Percentiles rank a stretch among this genome's conserved stretches.
These are phyloP conservation scores for Eulemur rubriventer DNA, from an alignment of 2,797 vertebrate genomes.

Conservation along the genomic window DNA sequence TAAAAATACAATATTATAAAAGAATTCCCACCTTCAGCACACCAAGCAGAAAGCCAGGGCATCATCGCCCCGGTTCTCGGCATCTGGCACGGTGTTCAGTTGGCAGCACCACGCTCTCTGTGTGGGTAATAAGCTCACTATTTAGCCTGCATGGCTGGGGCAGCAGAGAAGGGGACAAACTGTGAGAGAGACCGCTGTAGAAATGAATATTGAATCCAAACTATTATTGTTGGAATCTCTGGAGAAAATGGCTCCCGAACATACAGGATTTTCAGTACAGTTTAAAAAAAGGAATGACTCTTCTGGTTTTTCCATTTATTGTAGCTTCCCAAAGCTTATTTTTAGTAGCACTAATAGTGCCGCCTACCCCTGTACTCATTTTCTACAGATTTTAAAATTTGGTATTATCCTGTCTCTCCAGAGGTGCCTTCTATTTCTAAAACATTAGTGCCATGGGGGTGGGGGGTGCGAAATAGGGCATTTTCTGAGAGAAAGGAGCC, in stretches of 20 bases:
- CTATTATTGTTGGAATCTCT: conserved; percentile 61
- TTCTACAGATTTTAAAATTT: conserved; percentile 68
- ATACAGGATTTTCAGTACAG: conserved; percentile 47
- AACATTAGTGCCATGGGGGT: conserved; percentile 53
- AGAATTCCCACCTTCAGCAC: background rate
- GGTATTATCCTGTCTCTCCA: conserved; percentile 63
- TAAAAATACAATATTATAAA: background rate
- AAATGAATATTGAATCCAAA: conserved; percentile 55
- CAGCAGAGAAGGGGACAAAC: background rate
- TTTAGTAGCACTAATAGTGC: conserved; percentile 59
- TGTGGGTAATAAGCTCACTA: background rate
- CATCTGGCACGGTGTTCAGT: background rate
- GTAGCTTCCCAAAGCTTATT: conserved; percentile 67
- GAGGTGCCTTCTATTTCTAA: conserved; percentile 65
- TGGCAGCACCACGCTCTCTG: background rate
- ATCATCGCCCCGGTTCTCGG: background rate
- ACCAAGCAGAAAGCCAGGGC: background rate
- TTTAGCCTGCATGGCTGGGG: background rate
- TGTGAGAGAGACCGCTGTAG: background rate
- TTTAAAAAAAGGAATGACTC: conserved; percentile 61
- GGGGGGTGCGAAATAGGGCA: conserved; percentile 19
- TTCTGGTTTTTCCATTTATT: conserved; percentile 42
- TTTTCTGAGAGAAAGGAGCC: conserved; percentile 52
- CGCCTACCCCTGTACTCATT: conserved; percentile 72
- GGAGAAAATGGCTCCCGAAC: conserved; percentile 68